Evolutionary conservation across 2,113 vertebrate genomes (phyloP), one percentile per base, ranked within the genome.

Genomic region (human (Homo sapiens)): DNA sequence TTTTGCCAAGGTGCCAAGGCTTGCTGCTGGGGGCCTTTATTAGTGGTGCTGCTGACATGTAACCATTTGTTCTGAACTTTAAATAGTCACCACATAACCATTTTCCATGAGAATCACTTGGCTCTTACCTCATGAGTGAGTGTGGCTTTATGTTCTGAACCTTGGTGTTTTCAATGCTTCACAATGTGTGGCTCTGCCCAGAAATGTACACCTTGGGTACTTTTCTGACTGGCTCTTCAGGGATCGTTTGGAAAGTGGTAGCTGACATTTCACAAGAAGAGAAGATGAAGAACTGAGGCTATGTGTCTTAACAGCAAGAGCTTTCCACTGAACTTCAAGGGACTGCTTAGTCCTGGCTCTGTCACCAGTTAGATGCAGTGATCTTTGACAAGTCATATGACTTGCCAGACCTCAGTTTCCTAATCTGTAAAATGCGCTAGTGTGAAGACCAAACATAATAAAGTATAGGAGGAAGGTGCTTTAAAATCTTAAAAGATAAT

Each of bases 31-130:
- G 23, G 66, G 2, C 48, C 13, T 50, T 23, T 20, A 4, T n/a
- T 35, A 68, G n/a, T 9, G 57, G 43, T 64, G 40, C 38, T 59
- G 57, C 25, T 48, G 76, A 79, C 5, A 22, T 10, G 0, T 52
- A 52, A 82, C 48, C 8, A 14, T n/a, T 76, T 45, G 50, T 43
- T 95, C 79, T 55, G 79, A 35, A 3, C 55, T 80, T 95, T 96
- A 79, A 90, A 93, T 79, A 93, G 78, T 95, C 43, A 23, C 88
- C 30, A n/a, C 78, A 50, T 23, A 45, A 61, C 38, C 45, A 50
- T 81, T 14, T 48, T 64, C 2, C 14, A 55, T 13, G 23, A 16
- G 32, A 90, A 8, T 90, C 20, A 8, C 55, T 43, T 25, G 38
- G 79, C 82, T 52, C 20, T 55, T 6, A 0, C 50, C 81, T 78